Conservation (phyloP, 2,888 invertebrate genomes). For the Dicyrtoma fusca region DNA sequence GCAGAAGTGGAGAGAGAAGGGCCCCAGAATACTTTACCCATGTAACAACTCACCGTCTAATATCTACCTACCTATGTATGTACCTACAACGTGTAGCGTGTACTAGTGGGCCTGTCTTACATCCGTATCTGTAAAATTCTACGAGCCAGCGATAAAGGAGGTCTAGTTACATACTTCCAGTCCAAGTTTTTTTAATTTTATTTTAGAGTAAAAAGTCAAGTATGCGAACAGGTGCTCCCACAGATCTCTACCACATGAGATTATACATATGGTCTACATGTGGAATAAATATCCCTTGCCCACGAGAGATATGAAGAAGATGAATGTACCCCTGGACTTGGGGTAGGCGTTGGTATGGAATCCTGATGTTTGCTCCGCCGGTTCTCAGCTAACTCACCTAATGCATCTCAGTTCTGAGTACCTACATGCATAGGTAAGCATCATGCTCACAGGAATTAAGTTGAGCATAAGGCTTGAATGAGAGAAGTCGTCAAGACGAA, state of each 20-base stretch:
- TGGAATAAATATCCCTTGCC: too few relatives aligned
- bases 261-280: not conserved
- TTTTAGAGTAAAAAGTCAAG: slow-evolving; percentile 18
- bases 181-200: slow-evolving; percentile 27
- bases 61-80: not conserved
- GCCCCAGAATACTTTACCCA: not conserved
- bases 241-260: not conserved
- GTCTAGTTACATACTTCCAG: slow-evolving; percentile 9
- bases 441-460: not conserved
- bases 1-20: not conserved
- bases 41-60: not conserved
- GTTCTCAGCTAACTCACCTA: too few relatives aligned
- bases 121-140: not conserved
- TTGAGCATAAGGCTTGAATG: not conserved
- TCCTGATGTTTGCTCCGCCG: too few relatives aligned
- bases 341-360: too few relatives aligned
- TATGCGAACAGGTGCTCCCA: slow-evolving; percentile 28
- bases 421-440: too few relatives aligned
- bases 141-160: slow-evolving; percentile 17
- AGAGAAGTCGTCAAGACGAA: slow-evolving; percentile 4
- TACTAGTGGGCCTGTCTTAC: too few relatives aligned
- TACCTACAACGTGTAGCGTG: too few relatives aligned
- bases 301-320: slow-evolving; percentile 6
- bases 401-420: too few relatives aligned
- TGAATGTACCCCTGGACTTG: not conserved